These are phyloP conservation scores for Actias luna DNA, from an alignment of 2,888 invertebrate genomes.

Conservation along the genomic window DNA sequence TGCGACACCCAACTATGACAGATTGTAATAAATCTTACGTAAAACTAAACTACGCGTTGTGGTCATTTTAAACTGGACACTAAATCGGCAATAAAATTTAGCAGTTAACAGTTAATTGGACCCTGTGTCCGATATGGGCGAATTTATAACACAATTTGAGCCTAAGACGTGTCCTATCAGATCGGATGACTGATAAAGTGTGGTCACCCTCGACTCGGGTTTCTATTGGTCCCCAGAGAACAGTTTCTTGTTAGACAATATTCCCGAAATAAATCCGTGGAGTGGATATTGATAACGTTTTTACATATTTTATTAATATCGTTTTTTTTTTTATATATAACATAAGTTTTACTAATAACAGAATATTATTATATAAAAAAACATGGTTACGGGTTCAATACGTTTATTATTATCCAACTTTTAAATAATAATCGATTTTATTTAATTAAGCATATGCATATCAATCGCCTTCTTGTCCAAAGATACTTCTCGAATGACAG, in stretches of 20 bases:
- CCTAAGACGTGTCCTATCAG: slow-evolving; percentile 53
- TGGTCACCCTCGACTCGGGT: slow-evolving; percentile 65
- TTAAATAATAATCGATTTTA: too few relatives aligned
- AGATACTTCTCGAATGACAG: too few relatives aligned
- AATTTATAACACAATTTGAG: slow-evolving; percentile 57
- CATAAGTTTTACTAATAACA: background rate
- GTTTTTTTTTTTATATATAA: background rate
- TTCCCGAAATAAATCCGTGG: slow-evolving; percentile 35
- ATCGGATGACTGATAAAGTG: slow-evolving; percentile 72
- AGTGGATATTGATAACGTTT: slow-evolving; percentile 22
- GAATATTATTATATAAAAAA: too few relatives aligned
- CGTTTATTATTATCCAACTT: too few relatives aligned
- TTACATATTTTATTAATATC: background rate
- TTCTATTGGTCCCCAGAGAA: slow-evolving; percentile 57
- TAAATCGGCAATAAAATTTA: slow-evolving; percentile 62
- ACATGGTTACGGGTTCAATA: too few relatives aligned
- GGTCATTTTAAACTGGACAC: slow-evolving; percentile 66
- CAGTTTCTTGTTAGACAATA: slow-evolving; percentile 62
- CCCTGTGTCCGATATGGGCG: slow-evolving; percentile 60
- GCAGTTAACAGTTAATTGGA: slow-evolving; percentile 75
- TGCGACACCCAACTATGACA: slow-evolving; percentile 3
- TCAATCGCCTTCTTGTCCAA: too few relatives aligned
- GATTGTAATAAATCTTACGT: slow-evolving; percentile 50
- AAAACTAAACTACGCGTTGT: slow-evolving; percentile 45
- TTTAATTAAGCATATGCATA: too few relatives aligned